phyloP scores from a whole-genome alignment of 2,113 vertebrate genomes.

The Microcebus tavaratra region DNA sequence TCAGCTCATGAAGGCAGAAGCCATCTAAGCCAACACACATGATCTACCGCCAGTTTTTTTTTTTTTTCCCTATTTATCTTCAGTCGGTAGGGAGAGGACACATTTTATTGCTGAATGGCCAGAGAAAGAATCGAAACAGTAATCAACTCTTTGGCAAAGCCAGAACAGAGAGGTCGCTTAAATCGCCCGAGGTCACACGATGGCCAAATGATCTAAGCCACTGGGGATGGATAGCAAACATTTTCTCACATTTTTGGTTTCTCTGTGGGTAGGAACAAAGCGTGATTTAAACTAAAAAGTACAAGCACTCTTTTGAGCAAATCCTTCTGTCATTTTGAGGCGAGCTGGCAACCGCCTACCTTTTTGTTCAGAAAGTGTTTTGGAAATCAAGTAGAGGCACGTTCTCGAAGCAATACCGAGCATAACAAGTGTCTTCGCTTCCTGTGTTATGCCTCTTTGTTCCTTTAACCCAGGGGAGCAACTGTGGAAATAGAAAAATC shows the following conservation, averaged over 20 bases:
- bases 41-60: no score
- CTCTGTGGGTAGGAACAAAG: constrained; percentile 22
- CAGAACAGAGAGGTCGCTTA: background rate
- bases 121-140: background rate
- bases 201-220: background rate
- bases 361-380: constrained; percentile 74
- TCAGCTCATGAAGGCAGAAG: background rate
- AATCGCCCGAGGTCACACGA: background rate
- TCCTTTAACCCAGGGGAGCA: constrained; percentile 11
- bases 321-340: constrained; percentile 61
- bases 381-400: constrained; percentile 77
- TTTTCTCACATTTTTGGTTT: background rate
- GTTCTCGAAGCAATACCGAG: constrained; percentile 63
- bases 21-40: fast-evolving
- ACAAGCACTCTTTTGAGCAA: constrained; percentile 70
- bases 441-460: constrained; percentile 45
- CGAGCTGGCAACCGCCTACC: constrained; percentile 68
- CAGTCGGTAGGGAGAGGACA: background rate
- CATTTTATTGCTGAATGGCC: background rate
- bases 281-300: constrained; percentile 68
- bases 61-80: background rate
- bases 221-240: background rate
- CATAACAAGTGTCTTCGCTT: constrained; percentile 47
- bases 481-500: constrained; percentile 54
- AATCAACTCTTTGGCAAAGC: background rate